Base-by-base conservation (phyloP, 2,113 vertebrate genomes). In the Leptocoma aspasia region DNA sequence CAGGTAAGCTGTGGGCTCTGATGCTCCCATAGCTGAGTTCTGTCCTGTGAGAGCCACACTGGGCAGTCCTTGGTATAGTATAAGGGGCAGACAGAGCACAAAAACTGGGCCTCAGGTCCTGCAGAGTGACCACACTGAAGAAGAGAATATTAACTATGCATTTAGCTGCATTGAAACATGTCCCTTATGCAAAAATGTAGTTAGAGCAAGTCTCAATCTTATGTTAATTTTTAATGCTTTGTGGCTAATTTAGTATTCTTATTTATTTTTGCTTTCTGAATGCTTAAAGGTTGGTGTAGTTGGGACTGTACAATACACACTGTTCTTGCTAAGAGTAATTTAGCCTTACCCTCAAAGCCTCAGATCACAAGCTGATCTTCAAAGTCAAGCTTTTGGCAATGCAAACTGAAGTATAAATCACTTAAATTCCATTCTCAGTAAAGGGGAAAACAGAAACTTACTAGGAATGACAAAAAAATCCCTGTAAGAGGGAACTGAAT, bases 331-430 rank as follows among this genome's bases (percentile, higher is more conserved):
- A 37, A 89, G 84, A 95, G 72, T 82, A 57, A 89, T 95, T 85
- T 79, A 92, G 49, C 57, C 15, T 84, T 50, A 50, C 66, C 26
- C 94, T 92, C 81, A 64, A 56, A 89, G 70, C 18, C 69, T 16
- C 27, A 79, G 37, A 93, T 85, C 71, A 45, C 69, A 31, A 79
- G 49, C 53, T 87, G 49, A 66, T 94, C 73, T 89, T 85, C 79
- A 70, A 93, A 94, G 66, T 71, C 80, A 89, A 85, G 68, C 68
- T 89, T 85, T 75, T 92, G 94, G 88, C 85, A 90, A 66, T 61
- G 56, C 66, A 83, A 86, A 71, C 39, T 80, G 59, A 83, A 83
- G 70, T 59, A 69, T 70, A 90, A 93, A 90, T 86, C 68, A 41
- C 70, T 75, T 77, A 65, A 85, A 88, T 92, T 86, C 68, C 90